These are phyloP conservation scores for Pycnomerus fuliginosus DNA, from an alignment of 2,888 invertebrate species.

Conservation along the genomic window DNA sequence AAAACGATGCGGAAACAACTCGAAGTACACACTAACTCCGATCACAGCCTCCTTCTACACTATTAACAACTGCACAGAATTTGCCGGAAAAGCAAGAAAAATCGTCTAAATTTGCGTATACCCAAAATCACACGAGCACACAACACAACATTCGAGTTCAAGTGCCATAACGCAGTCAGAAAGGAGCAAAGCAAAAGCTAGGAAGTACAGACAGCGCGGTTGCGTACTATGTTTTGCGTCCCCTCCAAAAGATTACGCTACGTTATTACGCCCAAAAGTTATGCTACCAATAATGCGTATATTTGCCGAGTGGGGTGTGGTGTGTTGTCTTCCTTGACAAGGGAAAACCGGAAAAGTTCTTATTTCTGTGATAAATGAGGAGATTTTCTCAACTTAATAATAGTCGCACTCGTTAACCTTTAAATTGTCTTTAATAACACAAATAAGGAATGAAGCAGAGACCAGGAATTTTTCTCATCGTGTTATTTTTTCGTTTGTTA, in stretches of 20 bases:
- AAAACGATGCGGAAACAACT: constrained; percentile 9
- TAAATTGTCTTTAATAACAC: too few species aligned
- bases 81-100: constrained; percentile 2
- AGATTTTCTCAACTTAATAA: constrained; percentile 12
- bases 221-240: constrained; percentile 24
- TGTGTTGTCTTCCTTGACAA: constrained; percentile 7
- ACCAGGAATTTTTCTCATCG: too few species aligned
- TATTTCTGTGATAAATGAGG: constrained; percentile 10
- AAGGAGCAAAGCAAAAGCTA: constrained; percentile 21
- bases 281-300: constrained; percentile 29
- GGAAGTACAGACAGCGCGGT: constrained; percentile 28
- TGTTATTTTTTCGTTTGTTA: too few species aligned
- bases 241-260: constrained; percentile 22
- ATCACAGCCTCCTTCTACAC: too few species aligned
- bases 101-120: constrained; percentile 10
- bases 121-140: constrained; percentile 10
- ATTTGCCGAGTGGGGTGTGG: constrained; percentile 19
- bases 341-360: too few species aligned
- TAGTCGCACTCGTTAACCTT: too few species aligned
- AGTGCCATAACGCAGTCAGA: constrained; percentile 16
- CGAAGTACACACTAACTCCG: constrained; percentile 7
- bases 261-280: constrained; percentile 26
- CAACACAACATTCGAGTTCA: constrained; percentile 11
- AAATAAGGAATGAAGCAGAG: too few species aligned
- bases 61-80: constrained; percentile 9